Evolutionary conservation across 2,888 invertebrate genomes (phyloP).

Genomic region (Eupithecia dodoneata): DNA sequence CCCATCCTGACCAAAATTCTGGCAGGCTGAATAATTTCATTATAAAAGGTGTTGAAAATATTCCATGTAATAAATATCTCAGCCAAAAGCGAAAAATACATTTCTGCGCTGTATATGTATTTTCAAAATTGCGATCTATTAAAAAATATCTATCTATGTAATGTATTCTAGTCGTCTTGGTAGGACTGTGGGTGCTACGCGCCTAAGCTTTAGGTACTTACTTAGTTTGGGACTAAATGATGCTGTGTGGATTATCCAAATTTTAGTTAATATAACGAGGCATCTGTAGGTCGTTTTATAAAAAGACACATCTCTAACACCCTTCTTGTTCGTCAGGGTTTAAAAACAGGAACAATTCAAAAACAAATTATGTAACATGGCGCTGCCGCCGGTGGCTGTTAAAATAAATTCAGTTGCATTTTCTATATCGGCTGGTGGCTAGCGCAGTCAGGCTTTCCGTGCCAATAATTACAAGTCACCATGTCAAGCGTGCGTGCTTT

Average conservation of each 20-base stretch:
- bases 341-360: not conserved
- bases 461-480: conserved; percentile 45
- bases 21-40: not conserved
- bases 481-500: conserved; percentile 38
- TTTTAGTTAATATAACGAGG: no score
- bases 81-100: not conserved
- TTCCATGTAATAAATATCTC: not conserved
- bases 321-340: not conserved
- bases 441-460: conserved; percentile 27
- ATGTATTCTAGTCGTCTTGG: no score
- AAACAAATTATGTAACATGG: not conserved
- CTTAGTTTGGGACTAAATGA: no score
- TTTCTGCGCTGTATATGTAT: not conserved
- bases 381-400: not conserved
- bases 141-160: no score
- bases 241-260: no score
- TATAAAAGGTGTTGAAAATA: not conserved
- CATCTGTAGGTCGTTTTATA: no score
- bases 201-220: no score
- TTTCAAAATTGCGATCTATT: not conserved
- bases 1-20: not conserved
- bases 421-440: not conserved
- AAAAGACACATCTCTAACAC: not conserved
- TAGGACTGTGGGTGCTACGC: no score
- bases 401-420: conserved; percentile 2